These are phyloP conservation scores for Venustoraphidia nigricollis DNA, from an alignment of 2,888 invertebrate genomes.

Conservation along the genomic window DNA sequence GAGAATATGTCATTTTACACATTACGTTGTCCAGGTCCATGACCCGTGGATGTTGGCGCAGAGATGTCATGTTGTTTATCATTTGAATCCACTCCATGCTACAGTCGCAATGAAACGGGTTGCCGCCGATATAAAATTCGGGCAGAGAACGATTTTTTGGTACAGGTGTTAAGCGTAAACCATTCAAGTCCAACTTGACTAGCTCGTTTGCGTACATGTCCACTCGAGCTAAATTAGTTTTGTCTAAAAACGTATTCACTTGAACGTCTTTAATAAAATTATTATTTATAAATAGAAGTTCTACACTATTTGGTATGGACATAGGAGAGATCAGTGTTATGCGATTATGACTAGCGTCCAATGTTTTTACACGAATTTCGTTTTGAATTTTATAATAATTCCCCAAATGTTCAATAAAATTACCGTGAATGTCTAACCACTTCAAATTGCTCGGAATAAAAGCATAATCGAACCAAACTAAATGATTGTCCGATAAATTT, in stretches of 20 bases:
- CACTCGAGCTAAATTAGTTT: conserved; percentile 68
- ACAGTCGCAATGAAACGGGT: conserved; percentile 90
- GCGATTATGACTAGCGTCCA: conserved; percentile 82
- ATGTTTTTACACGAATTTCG: conserved; percentile 63
- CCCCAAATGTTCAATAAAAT: conserved; percentile 72
- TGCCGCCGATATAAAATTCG: conserved; percentile 81
- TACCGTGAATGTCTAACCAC: conserved; percentile 83
- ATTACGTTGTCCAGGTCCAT: conserved; percentile 80
- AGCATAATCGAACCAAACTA: conserved; percentile 87
- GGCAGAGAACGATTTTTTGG: conserved; percentile 59
- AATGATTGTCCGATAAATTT: conserved; percentile 79
- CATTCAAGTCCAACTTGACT: conserved; percentile 65
- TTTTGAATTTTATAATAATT: conserved; percentile 80
- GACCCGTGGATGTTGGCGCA: conserved; percentile 71
- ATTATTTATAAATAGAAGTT: conserved; percentile 76
- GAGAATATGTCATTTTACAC: conserved; percentile 72
- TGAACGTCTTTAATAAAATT: conserved; percentile 69
- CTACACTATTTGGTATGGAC: conserved; percentile 77
- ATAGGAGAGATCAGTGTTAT: conserved; percentile 69
- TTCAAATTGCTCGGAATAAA: conserved; percentile 79
- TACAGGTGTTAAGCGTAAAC: conserved; percentile 61
- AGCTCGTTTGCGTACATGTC: conserved; percentile 83
- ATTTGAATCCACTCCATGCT: conserved; percentile 90
- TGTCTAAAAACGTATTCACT: conserved; percentile 75
- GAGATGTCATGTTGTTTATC: conserved; percentile 71